Percentiles rank a stretch among this genome's conserved stretches.
Evolutionary conservation across 2,113 vertebrate genomes (phyloP).

Genomic region (Apus apus): DNA sequence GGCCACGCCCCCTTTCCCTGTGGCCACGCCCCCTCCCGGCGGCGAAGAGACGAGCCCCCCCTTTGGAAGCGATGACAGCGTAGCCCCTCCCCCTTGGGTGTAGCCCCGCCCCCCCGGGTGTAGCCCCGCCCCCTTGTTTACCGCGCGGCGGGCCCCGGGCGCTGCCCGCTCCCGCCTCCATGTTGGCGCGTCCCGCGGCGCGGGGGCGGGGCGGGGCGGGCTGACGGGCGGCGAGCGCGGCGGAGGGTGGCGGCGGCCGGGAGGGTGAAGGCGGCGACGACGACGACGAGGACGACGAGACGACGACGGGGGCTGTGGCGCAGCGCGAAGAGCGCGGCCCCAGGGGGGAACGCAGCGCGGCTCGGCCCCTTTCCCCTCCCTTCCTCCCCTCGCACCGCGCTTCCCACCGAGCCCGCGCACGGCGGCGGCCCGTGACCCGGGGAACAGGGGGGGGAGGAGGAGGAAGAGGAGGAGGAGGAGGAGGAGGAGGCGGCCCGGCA

Average conservation of each 20-base stretch:
- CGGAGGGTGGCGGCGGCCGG: not conserved
- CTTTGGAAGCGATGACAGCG: not conserved
- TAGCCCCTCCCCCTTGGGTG: no score
- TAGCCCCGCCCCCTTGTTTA: slow-evolving; percentile 15
- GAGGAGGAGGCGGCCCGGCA: not conserved
- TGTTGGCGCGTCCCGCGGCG: not conserved
- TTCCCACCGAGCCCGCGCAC: not conserved
- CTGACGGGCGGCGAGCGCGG: not conserved
- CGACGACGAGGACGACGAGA: no score
- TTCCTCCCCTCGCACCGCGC: not conserved
- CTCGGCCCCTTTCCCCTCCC: not conserved
- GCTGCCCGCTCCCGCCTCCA: slow-evolving; percentile 1
- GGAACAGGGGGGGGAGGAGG: slow-evolving; percentile 1
- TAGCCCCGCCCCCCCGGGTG: not conserved
- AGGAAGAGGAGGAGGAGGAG: not conserved
- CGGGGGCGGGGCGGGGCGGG: not conserved
- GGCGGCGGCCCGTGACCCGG: not conserved
- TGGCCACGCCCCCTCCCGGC: no score
- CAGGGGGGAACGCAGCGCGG: not conserved
- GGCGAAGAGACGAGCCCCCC: no score
- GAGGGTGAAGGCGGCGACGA: no score
- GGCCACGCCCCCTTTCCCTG: not conserved
- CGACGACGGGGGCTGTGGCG: no score
- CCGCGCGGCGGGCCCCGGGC: not conserved
- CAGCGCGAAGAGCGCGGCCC: not conserved